These are phyloP conservation scores for Calidris pugnax DNA, from an alignment of 2,113 vertebrate species.

Conservation along the genomic window DNA sequence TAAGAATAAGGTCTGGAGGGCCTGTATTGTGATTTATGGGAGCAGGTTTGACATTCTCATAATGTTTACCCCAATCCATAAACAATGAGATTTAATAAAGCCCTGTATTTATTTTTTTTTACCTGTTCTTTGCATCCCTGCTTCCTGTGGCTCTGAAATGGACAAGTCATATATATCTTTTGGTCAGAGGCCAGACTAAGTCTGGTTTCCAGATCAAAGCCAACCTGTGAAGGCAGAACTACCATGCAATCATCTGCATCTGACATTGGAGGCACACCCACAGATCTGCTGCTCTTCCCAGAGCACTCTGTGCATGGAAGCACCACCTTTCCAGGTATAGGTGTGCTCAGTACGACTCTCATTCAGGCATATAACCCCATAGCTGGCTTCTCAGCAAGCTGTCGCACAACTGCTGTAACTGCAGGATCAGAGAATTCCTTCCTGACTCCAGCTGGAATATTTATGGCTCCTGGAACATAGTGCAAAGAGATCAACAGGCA, in stretches of 20 bases:
- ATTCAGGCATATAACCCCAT: accelerated
- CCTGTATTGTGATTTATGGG: not conserved
- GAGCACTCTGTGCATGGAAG: accelerated
- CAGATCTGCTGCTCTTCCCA: not conserved
- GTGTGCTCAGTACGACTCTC: not conserved
- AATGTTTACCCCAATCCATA: not conserved
- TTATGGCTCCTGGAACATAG: not conserved
- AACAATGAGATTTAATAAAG: not conserved
- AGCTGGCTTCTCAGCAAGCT: not conserved
- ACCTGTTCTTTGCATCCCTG: not conserved
- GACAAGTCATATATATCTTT: not conserved
- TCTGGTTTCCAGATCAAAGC: not conserved
- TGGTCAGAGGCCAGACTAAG: not conserved
- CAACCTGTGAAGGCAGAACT: not conserved
- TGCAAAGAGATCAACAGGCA: not conserved
- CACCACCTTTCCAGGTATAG: not conserved
- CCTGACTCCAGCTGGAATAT: not conserved
- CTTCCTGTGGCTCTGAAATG: not conserved
- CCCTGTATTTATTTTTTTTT: not conserved
- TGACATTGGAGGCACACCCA: no score
- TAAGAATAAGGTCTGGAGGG: not conserved
- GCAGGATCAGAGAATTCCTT: not conserved
- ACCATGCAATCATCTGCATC: accelerated
- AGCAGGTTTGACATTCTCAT: not conserved
- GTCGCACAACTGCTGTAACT: not conserved